Base-by-base conservation (phyloP, 2,797 vertebrate genomes). In the Enteromius thamalakanensis region DNA sequence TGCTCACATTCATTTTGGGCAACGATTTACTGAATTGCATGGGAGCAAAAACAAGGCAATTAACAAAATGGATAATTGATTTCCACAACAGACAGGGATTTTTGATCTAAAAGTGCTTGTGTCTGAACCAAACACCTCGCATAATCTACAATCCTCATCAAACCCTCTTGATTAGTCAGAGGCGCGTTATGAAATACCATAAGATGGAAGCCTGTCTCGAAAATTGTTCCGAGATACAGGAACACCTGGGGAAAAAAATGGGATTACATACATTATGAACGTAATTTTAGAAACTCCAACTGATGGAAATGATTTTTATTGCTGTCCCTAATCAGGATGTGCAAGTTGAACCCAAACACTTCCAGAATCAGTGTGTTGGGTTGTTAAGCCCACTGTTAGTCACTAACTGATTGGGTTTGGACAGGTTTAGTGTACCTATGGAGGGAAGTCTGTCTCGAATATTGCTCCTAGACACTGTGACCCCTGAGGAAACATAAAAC, bases 361-460 rank as follows among this genome's bases (percentile, higher is more conserved):
- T 62, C 17, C 40, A 70, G 21, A 85, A 87, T 86, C 83, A 83
- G 51, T 6, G 10, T 68, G 42, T 47, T 17, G 51, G 47, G n/a
- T 37, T n/a, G 37, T 70, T 77, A 84, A 76, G 6, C 32, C 65
- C 15, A 34, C 58, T 62, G 79, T 84, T 84, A 84, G 74, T 82
- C n/a, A 76, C 67, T 84, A 85, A 32, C 80, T 87, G 88, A 88
- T 90, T 87, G 74, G 87, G 82, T 80, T 87, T 89, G 84, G 71
- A 87, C 76, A 87, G 64, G 85, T 84, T 81, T 75, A 80, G 71
- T 89, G 76, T 94, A 95, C 93, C 90, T 88, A 92, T 87, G 85
- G 91, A 93, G 85, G 92, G 91, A 76, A 95, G 89, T 80, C 93
- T 91, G 89, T 95, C 92, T 88, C 93, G 92, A 90, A 90, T 89